phyloP scores from a whole-genome alignment of 2,888 invertebrate species.

The Catocala fraxini region DNA sequence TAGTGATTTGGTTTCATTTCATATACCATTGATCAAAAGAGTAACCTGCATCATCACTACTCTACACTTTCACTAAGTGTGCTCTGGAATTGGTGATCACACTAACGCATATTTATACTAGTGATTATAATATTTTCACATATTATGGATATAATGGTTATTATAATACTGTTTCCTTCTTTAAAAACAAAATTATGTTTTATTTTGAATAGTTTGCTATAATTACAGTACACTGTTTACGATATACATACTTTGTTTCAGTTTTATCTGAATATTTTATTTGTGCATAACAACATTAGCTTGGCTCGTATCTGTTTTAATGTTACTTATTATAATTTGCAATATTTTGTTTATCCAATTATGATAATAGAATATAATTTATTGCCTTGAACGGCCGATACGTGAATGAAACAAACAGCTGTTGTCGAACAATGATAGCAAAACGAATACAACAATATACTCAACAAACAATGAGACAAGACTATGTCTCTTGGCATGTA shows the following conservation, averaged over 20 bases:
- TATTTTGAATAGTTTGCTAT: slow-evolving; percentile 67
- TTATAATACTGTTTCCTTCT: slow-evolving; percentile 70
- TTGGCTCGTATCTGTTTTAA: slow-evolving; percentile 64
- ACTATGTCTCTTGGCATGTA: slow-evolving; percentile 12
- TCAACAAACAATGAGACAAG: slow-evolving; percentile 21
- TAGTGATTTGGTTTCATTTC: slow-evolving; percentile 31
- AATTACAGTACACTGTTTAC: slow-evolving; percentile 58
- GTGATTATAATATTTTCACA: slow-evolving; percentile 69
- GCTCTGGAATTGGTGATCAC: slow-evolving; percentile 58
- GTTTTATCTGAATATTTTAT: slow-evolving; percentile 62
- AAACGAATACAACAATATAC: slow-evolving; percentile 21
- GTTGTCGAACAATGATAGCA: slow-evolving; percentile 39
- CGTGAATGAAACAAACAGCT: slow-evolving; percentile 47
- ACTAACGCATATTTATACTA: slow-evolving; percentile 62
- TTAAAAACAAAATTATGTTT: slow-evolving; percentile 69
- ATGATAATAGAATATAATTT: slow-evolving; percentile 69
- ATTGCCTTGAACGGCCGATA: slow-evolving; percentile 64
- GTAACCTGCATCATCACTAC: slow-evolving; percentile 16
- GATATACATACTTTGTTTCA: slow-evolving; percentile 58
- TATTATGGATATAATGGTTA: slow-evolving; percentile 66
- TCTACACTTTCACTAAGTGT: slow-evolving; percentile 29
- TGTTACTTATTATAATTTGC: slow-evolving; percentile 68
- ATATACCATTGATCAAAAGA: neutral
- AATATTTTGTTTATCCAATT: slow-evolving; percentile 68
- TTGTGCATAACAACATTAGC: slow-evolving; percentile 58